Percentiles rank a stretch among this genome's conserved stretches.
Evolutionary conservation across 2,888 invertebrate genomes (phyloP).

Genomic region (Coenonympha glycerion): DNA sequence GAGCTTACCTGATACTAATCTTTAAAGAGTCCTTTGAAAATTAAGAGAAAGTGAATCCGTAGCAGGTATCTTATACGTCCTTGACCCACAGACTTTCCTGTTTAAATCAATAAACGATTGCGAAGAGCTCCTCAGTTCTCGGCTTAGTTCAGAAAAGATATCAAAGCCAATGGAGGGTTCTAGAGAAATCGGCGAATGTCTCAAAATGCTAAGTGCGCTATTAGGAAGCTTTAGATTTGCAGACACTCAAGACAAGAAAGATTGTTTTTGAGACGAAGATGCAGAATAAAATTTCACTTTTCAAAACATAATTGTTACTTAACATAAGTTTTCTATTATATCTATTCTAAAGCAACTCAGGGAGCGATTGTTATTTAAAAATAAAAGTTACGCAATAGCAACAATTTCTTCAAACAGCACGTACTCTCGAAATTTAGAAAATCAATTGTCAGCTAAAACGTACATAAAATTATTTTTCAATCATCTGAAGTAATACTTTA

Average conservation of each 20-base stretch:
- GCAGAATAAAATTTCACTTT: too few species aligned
- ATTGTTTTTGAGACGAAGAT: background rate
- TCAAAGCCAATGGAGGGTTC: constrained; percentile 2
- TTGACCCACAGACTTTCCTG: constrained; percentile 4
- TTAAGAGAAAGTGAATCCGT: background rate
- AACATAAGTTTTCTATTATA: too few species aligned
- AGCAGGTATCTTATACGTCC: background rate
- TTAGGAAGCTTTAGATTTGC: background rate
- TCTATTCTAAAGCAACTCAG: too few species aligned
- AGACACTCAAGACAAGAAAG: background rate
- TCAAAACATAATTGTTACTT: too few species aligned
- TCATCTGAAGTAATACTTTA: too few species aligned
- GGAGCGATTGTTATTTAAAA: too few species aligned
- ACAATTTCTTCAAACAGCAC: too few species aligned
- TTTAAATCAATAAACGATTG: constrained; percentile 9
- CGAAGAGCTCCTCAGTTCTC: background rate
- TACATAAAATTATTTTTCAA: too few species aligned
- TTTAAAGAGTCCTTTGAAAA: background rate
- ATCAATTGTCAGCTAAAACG: too few species aligned
- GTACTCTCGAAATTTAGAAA: too few species aligned
- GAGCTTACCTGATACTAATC: background rate
- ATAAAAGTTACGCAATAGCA: too few species aligned
- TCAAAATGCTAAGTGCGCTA: background rate
- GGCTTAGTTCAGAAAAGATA: background rate
- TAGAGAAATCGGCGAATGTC: constrained; percentile 2